Percentiles rank a stretch among this genome's conserved stretches.
These are phyloP conservation scores for Artemia sp. DNA, from an alignment of 2,888 invertebrate species.

Conservation along the genomic window DNA sequence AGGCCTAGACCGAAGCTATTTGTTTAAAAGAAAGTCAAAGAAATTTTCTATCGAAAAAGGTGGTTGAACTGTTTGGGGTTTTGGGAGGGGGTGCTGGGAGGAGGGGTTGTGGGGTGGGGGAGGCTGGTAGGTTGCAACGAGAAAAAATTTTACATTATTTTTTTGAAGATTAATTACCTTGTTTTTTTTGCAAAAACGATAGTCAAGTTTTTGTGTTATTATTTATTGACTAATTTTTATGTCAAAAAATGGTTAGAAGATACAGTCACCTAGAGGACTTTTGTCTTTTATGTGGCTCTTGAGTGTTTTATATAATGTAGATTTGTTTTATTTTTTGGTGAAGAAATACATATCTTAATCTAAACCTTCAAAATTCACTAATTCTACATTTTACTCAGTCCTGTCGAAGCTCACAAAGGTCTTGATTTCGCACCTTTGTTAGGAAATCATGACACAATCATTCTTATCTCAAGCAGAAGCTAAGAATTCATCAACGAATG, in stretches of 20 bases:
- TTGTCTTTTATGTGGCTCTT: background rate
- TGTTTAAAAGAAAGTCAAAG: conserved; percentile 5
- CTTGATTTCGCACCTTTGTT: no score
- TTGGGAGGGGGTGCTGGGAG: conserved; percentile 4
- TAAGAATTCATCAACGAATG: no score
- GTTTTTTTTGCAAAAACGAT: background rate
- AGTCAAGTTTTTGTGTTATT: background rate
- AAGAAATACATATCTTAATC: background rate
- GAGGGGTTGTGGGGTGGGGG: background rate
- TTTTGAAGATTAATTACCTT: background rate
- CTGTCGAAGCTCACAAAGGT: no score
- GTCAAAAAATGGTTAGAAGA: background rate
- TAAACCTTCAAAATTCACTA: background rate
- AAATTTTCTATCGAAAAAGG: background rate
- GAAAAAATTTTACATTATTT: background rate
- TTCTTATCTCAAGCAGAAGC: no score
- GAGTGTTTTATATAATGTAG: background rate
- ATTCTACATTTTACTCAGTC: no score
- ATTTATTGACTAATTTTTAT: background rate
- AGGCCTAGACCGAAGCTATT: background rate
- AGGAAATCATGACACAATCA: no score
- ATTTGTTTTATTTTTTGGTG: background rate
- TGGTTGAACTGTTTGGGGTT: background rate
- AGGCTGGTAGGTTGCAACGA: background rate
- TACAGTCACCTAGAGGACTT: background rate